Base-by-base conservation (phyloP, 2,888 invertebrate species). In the Macrophya annulata region DNA sequence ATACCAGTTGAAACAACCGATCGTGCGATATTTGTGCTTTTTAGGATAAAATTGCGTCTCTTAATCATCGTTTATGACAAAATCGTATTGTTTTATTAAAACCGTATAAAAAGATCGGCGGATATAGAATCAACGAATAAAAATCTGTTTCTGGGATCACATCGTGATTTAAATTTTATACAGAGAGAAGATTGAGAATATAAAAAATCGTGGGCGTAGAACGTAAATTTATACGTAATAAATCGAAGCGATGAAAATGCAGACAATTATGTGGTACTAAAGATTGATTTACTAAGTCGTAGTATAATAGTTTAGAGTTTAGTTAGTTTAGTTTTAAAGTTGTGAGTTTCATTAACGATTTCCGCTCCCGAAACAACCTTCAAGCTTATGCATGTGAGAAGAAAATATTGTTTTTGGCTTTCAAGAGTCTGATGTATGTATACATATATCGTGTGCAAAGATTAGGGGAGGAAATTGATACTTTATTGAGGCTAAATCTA, bases 401-500 rank as follows among this genome's bases (percentile, higher is more conserved):
- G 31, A 37, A 31, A 68, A 68, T 25, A 68, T 25, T 25, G 15
- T 68, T 37, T 25, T 15, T 68, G 31, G 31, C 68, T 68, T 68
- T 25, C 17, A 0, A 37, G 6, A 31, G 31, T 6, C n/a, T n/a
- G n/a, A n/a, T 37, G 6, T 6, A 9, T 0, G 25, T 4, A 31
- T 10, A n/a, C n/a, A n/a, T n/a, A n/a, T n/a, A n/a, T n/a, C n/a
- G n/a, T n/a, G n/a, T n/a, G n/a, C n/a, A n/a, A n/a, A n/a, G 25
- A 37, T 12, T 12, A 37, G 12, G 12, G 31, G 31, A 68, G 68
- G 68, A 25, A 68, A 68, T 68, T 68, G 68, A 68, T 68, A 37
- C 68, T 68, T 37, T 25, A 68, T 48, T 62, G 62, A 31, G 68
- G 68, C 68, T 68, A 68, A 31, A 37, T 68, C 68, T 12, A 68